Base-by-base conservation (phyloP, 2,797 vertebrate species). In the Sebastes steindachneri region DNA sequence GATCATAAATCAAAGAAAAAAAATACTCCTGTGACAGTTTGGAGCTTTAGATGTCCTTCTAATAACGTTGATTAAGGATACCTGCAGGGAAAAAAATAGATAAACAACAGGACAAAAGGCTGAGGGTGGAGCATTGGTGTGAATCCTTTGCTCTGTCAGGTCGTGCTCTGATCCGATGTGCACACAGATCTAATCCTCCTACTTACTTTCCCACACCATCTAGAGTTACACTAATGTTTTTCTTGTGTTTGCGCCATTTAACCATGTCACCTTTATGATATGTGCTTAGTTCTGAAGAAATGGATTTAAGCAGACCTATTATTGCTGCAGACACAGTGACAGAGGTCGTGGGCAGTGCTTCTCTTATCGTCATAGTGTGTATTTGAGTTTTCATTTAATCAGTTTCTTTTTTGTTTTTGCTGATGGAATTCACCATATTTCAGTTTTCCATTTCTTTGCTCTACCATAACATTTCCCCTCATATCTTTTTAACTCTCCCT, bases 141-240 rank as follows among this genome's bases (percentile, higher is more conserved):
- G 54, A 68, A 51, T 62, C 25, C 3, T 35, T 68, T 23, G 23
- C 23, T 23, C 23, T 23, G 23, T 23, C 23, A 23, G 23, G 23
- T 23, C 23, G 23, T 23, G 60, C 41, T 78, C 31, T 87, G 68
- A 77, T 88, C 66, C 19, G 73, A 74, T 72, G 68, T 71, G 55
- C 33, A 55, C 48, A 59, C 59, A 77, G 67, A 80, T 70, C 23
- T 86, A 85, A 87, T 88, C 83, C 73, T 73, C 23, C 67, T 54
- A 15, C 78, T 72, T 62, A 19, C 71, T 76, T 86, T 89, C 84
- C 80, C 82, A 92, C 72, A 80, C 58, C 25, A 37, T 78, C 45
- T 76, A 45, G 57, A 82, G 57, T 87, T 90, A 83, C 76, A 62
- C 79, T 79, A 81, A 83, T 85, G 67, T 80, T 88, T 73, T 82